A percentile compares a stretch with the other conserved stretches of the same genome.
phyloP scores from a whole-genome alignment of 2,797 vertebrate genomes.

The Coranthus polyacanthus region DNA sequence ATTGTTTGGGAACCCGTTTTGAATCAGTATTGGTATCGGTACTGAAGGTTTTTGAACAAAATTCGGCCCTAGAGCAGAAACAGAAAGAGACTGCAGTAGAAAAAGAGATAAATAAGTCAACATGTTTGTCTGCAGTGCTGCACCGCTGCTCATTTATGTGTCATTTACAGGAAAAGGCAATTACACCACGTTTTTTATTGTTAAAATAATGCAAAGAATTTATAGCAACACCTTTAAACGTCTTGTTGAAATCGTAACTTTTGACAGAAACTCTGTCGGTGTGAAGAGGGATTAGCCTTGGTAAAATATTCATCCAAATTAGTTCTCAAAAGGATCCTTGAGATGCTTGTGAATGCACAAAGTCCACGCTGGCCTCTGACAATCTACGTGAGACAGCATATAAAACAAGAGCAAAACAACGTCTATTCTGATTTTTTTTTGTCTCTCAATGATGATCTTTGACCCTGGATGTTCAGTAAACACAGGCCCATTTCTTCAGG shows the following conservation, averaged over 20 bases:
- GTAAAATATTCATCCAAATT: conserved; percentile 46
- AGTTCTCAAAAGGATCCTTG: conserved; percentile 16
- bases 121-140: not conserved
- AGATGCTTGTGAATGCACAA: conserved; percentile 9
- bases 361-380: not conserved
- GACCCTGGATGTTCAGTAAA: conserved; percentile 6
- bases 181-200: too few species aligned
- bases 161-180: not conserved
- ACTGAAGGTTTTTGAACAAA: too few species aligned
- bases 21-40: too few species aligned
- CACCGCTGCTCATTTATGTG: not conserved
- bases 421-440: conserved; percentile 3
- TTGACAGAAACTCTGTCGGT: not conserved
- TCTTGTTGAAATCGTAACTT: conserved; percentile 7
- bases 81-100: not conserved
- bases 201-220: too few species aligned
- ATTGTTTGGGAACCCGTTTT: too few species aligned
- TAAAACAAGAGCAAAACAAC: conserved; percentile 9
- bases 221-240: not conserved
- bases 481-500: conserved; percentile 12
- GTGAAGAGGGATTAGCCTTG: conserved; percentile 7
- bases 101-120: not conserved
- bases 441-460: not conserved
- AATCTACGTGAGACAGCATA: conserved; percentile 21
- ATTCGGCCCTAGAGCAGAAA: not conserved